Conservation (phyloP, 1,140 invertebrate species). For the Drosophila pruinosa region DNA sequence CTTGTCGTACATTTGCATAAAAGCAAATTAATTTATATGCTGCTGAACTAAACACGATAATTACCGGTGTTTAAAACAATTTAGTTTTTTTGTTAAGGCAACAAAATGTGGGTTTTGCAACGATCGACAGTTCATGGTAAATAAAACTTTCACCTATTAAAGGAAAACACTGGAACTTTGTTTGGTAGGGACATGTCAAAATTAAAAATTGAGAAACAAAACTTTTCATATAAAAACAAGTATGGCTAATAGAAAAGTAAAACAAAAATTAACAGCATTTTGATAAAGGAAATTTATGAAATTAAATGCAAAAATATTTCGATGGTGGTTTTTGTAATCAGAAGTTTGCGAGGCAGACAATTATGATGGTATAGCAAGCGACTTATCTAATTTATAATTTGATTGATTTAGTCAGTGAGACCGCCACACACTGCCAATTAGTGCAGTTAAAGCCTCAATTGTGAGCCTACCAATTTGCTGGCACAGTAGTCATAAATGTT, state of each 20-base stretch:
- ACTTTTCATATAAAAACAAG: conserved; percentile 51
- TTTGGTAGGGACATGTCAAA: neutral
- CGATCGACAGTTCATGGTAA: neutral
- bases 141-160: neutral
- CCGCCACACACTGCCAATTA: conserved; percentile 48
- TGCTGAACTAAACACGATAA: neutral
- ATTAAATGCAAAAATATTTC: no score
- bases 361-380: neutral
- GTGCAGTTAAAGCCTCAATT: conserved; percentile 25
- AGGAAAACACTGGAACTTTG: conserved; percentile 9
- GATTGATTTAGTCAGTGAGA: conserved; percentile 44
- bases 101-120: no score
- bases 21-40: no score
- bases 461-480: conserved; percentile 43
- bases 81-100: no score
- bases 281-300: neutral
- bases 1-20: no score
- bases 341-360: neutral
- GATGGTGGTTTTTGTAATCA: no score
- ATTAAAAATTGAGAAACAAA: conserved; percentile 51
- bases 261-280: conserved; percentile 10
- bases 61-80: neutral
- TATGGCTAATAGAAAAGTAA: neutral
- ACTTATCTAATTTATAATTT: neutral
- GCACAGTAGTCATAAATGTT: conserved; percentile 58